These are phyloP conservation scores for Rhynchonycteris naso DNA, from an alignment of 2,797 vertebrate species.

Conservation along the genomic window DNA sequence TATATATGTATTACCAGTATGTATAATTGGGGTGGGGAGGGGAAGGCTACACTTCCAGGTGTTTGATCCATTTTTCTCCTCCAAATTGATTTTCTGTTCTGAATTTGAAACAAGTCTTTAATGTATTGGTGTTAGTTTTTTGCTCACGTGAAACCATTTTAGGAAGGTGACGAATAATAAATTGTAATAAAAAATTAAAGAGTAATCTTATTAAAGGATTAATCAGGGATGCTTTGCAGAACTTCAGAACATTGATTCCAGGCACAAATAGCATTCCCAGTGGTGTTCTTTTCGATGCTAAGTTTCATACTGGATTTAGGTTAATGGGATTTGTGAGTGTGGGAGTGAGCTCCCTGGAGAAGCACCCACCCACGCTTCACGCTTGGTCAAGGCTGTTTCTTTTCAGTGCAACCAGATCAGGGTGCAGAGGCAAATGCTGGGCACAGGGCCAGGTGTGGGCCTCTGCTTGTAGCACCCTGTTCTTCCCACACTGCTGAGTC, in stretches of 20 bases:
- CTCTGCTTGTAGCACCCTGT: background rate
- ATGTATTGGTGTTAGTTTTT: background rate
- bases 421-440: background rate
- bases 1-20: no score
- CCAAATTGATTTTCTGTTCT: background rate
- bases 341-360: background rate
- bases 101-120: background rate
- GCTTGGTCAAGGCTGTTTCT: background rate
- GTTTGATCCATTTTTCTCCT: background rate
- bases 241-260: background rate
- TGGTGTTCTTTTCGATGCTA: background rate
- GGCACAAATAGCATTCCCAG: background rate
- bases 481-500: no score
- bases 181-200: background rate
- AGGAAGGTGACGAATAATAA: background rate
- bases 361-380: rapidly evolving
- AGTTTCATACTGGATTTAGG: background rate
- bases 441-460: background rate
- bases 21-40: background rate
- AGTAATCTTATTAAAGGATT: background rate
- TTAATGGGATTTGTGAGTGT: background rate
- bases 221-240: background rate
- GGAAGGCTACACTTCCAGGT: background rate
- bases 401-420: background rate
- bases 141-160: background rate